phyloP scores from a whole-genome alignment of 2,888 invertebrate species.

The Stramonita haemastoma region DNA sequence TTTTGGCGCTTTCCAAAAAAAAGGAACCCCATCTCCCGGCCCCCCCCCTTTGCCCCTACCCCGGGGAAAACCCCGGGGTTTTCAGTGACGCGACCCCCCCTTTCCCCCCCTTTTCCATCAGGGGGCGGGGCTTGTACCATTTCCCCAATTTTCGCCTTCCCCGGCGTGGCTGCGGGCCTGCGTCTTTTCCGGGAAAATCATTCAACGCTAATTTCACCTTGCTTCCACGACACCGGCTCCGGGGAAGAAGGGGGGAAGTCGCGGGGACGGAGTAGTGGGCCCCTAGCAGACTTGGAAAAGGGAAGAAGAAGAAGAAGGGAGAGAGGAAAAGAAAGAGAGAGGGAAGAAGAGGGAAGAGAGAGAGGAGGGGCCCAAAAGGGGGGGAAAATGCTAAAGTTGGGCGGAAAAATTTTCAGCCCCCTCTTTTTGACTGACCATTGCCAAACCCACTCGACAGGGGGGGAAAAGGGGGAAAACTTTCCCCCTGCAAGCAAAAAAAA shows the following conservation, averaged over 20 bases:
- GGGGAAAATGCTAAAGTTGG: slow-evolving; percentile 10
- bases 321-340: no score
- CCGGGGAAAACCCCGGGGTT: slow-evolving; percentile 43
- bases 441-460: background rate
- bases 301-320: background rate
- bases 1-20: slow-evolving; percentile 51
- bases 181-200: slow-evolving; percentile 40
- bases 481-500: no score
- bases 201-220: slow-evolving; percentile 45
- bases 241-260: slow-evolving; percentile 21
- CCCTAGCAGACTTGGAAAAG: background rate
- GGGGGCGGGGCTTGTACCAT: slow-evolving; percentile 35
- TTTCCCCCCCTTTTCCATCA: no score
- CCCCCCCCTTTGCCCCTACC: slow-evolving; percentile 32
- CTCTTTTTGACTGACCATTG: background rate
- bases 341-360: no score
- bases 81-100: slow-evolving; percentile 26
- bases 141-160: slow-evolving; percentile 36
- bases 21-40: slow-evolving; percentile 44
- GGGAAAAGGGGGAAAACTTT: background rate
- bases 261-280: slow-evolving; percentile 16
- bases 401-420: background rate
- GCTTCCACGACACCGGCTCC: slow-evolving; percentile 35
- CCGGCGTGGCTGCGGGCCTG: slow-evolving; percentile 39
- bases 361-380: background rate